Percentiles rank a stretch among this genome's conserved stretches.
Conservation (phyloP, 1,140 invertebrate species). For the Platorchestia sp. region DNA sequence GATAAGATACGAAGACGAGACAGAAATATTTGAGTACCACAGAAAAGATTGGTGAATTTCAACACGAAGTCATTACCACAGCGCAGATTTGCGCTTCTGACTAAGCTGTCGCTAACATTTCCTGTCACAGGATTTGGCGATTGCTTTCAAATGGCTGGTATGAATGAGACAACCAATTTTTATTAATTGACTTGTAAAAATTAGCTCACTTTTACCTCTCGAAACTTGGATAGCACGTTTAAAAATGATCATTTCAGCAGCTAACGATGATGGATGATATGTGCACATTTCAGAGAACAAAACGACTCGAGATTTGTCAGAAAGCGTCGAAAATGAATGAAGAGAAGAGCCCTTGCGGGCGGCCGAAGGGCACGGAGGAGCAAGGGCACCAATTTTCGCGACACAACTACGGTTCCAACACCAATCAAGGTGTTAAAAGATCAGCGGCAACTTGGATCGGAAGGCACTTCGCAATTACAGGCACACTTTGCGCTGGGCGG, state of each 20-base stretch:
- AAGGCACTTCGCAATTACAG: not conserved
- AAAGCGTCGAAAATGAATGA: not conserved
- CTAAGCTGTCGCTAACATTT: too few relatives aligned
- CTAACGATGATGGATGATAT: not conserved
- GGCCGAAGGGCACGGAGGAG: not conserved
- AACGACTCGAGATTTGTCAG: not conserved
- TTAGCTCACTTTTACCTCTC: too few relatives aligned
- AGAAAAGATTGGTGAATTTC: too few relatives aligned
- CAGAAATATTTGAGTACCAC: too few relatives aligned
- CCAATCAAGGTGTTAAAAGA: constrained; percentile 1
- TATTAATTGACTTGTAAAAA: not conserved
- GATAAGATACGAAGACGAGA: too few relatives aligned
- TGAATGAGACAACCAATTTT: not conserved
- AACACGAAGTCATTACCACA: too few relatives aligned
- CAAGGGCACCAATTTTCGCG: constrained; percentile 9
- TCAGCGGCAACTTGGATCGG: not conserved
- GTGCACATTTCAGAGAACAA: not conserved
- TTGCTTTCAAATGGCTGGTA: not conserved
- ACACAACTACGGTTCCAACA: not conserved
- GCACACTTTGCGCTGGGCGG: not conserved
- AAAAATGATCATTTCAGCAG: not conserved
- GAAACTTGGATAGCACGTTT: not conserved
- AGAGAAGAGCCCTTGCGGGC: not conserved
- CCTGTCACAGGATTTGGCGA: not conserved
- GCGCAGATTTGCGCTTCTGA: too few relatives aligned